Conservation (phyloP, 2,888 invertebrate genomes). For the Branchipolynoe longqiensis region DNA sequence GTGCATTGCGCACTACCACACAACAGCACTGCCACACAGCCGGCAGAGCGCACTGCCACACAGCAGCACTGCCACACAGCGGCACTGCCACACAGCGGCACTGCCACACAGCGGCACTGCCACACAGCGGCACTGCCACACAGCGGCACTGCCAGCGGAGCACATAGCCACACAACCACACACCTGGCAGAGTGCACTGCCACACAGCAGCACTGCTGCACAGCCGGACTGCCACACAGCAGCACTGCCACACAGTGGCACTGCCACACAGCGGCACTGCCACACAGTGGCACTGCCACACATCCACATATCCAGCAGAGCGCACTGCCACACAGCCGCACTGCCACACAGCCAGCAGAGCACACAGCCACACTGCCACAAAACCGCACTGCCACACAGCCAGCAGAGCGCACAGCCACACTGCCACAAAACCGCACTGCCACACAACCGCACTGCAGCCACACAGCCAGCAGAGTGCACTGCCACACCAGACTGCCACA, state of each 20-base stretch:
- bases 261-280: background rate
- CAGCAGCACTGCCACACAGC: too few species aligned
- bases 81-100: too few species aligned
- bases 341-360: too few species aligned
- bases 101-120: background rate
- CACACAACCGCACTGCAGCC: background rate
- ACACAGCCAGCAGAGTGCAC: background rate
- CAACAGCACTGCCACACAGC: too few species aligned
- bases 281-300: background rate
- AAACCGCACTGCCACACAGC: too few species aligned
- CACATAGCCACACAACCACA: background rate
- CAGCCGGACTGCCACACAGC: too few species aligned
- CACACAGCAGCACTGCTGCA: background rate
- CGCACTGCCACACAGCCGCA: background rate
- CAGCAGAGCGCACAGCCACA: too few species aligned
- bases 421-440: too few species aligned
- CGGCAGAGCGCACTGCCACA: too few species aligned
- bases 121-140: background rate
- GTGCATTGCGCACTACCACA: too few species aligned
- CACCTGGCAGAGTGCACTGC: background rate
- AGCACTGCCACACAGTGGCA: background rate
- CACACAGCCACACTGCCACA: too few species aligned
- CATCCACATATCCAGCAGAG: background rate
- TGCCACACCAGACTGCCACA: background rate
- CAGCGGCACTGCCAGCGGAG: background rate